Conservation (phyloP, 2,888 invertebrate species). For the Pyrgus malvae region DNA sequence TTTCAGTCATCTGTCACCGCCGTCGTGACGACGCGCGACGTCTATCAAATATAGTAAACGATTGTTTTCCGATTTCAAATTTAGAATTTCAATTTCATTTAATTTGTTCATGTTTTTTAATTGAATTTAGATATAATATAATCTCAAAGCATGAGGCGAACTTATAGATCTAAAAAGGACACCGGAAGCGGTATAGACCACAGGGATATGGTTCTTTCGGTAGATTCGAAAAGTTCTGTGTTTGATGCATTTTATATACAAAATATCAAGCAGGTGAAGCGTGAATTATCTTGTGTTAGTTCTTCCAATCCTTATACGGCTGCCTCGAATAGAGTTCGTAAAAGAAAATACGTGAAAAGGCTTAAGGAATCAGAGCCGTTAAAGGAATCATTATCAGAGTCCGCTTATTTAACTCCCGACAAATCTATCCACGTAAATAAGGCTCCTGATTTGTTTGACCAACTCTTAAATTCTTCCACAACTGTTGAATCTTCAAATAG, state of each 20-base stretch:
- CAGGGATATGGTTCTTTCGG: slow-evolving; percentile 53
- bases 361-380: slow-evolving; percentile 53
- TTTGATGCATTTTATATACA: slow-evolving; percentile 73
- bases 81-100: neutral
- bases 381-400: slow-evolving; percentile 43
- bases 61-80: slow-evolving; percentile 10
- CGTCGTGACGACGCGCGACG: no score
- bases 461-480: slow-evolving; percentile 52
- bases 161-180: slow-evolving; percentile 68
- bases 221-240: slow-evolving; percentile 60
- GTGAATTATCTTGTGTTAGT: slow-evolving; percentile 59
- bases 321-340: slow-evolving; percentile 59
- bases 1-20: no score
- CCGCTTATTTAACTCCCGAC: slow-evolving; percentile 65
- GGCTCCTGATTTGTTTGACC: slow-evolving; percentile 64
- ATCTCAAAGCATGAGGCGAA: slow-evolving; percentile 60
- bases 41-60: slow-evolving; percentile 6
- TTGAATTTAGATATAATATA: neutral
- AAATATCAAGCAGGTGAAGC: slow-evolving; percentile 72
- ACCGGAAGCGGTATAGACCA: slow-evolving; percentile 53
- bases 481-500: neutral
- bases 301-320: slow-evolving; percentile 47
- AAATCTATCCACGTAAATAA: slow-evolving; percentile 71
- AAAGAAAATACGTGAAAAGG: slow-evolving; percentile 68
- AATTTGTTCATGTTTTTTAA: no score